Conservation (phyloP, 2,888 invertebrate species). For the Amphiduros pacificus region DNA sequence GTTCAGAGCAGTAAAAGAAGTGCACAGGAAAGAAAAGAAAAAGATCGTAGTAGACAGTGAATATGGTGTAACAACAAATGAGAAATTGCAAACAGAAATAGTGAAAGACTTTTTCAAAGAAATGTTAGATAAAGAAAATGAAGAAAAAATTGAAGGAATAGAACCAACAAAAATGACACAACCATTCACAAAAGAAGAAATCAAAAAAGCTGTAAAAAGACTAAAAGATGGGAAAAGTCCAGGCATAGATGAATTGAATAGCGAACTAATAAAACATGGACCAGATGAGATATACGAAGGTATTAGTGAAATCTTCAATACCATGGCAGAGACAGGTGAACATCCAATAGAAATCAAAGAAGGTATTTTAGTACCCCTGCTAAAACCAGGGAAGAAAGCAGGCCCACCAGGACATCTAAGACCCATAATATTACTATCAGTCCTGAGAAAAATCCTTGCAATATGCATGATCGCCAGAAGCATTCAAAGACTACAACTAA, state of each 20-base stretch:
- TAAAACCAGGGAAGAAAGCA: slow-evolving; percentile 4
- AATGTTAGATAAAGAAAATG: not conserved
- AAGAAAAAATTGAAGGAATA: not conserved
- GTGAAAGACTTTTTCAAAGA: not conserved
- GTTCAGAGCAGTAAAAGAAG: slow-evolving; percentile 2
- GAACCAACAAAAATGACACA: not conserved
- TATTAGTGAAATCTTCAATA: not conserved
- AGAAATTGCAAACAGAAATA: too few relatives aligned
- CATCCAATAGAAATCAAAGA: slow-evolving; percentile 2
- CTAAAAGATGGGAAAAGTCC: slow-evolving; percentile 7
- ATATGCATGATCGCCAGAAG: not conserved
- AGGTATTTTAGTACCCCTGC: slow-evolving; percentile 10
- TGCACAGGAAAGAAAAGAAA: too few relatives aligned
- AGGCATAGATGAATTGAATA: slow-evolving; percentile 1
- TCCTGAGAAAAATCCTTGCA: not conserved
- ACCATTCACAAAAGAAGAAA: slow-evolving; percentile 4
- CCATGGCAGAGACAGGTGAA: not conserved
- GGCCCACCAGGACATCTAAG: slow-evolving; percentile 5
- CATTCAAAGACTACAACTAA: not conserved
- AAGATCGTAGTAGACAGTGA: too few relatives aligned
- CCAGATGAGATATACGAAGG: not conserved
- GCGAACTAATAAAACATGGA: slow-evolving; percentile 10
- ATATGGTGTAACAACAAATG: too few relatives aligned
- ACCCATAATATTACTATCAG: not conserved
- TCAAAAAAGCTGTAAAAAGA: slow-evolving; percentile 3